Evolutionary conservation across 2,113 vertebrate species (phyloP).

Genomic region (Cairina moschata): DNA sequence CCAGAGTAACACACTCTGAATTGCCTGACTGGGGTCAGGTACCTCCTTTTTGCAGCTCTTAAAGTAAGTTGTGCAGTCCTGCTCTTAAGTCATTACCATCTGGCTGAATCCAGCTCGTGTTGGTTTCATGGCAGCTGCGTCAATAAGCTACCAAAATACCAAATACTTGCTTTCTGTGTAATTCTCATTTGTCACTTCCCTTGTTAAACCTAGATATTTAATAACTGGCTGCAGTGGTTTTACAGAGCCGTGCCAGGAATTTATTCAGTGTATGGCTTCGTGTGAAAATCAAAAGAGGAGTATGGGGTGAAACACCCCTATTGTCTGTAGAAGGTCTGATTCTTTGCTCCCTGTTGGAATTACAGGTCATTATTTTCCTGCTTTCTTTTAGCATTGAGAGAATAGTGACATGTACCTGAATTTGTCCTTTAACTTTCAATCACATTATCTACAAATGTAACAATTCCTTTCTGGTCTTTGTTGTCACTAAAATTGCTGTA

Average conservation of each 20-base stretch:
- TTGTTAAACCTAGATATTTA: background rate
- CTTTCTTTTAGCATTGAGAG: constrained; percentile 43
- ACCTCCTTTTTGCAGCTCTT: background rate
- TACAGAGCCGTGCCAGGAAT: constrained; percentile 2
- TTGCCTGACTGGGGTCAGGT: background rate
- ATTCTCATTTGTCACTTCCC: background rate
- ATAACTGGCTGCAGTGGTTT: background rate
- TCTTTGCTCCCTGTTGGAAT: constrained; percentile 47
- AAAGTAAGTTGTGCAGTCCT: background rate
- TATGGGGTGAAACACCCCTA: background rate
- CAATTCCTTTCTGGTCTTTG: background rate
- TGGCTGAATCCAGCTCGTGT: background rate
- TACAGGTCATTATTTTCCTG: constrained; percentile 57
- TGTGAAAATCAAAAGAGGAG: constrained; percentile 26
- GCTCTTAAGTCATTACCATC: background rate
- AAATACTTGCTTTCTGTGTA: background rate
- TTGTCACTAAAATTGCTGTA: constrained; percentile 2
- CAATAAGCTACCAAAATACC: background rate
- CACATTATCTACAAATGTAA: constrained; percentile 18
- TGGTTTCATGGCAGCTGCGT: background rate
- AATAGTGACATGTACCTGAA: constrained; percentile 1
- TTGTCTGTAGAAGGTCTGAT: constrained; percentile 35
- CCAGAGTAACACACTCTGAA: background rate
- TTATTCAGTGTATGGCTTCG: background rate
- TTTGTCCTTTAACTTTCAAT: constrained; percentile 31